Evolutionary conservation across 2,113 vertebrate genomes (phyloP).

Genomic region (Heptranchias perlo): DNA sequence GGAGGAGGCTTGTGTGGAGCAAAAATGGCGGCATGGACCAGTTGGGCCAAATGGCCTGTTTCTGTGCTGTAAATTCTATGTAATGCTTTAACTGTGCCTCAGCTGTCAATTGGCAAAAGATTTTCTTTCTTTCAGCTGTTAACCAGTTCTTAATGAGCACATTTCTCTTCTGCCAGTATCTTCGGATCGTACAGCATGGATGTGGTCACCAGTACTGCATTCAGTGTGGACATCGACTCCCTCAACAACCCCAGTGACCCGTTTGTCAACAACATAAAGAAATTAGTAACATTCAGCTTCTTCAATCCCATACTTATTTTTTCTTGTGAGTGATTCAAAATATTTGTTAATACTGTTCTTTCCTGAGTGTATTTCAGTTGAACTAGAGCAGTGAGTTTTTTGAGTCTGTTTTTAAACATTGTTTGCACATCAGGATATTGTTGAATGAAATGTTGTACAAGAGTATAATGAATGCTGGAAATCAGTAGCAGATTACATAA

Average conservation of each 20-base stretch:
- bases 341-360: too few relatives aligned
- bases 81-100: neutral
- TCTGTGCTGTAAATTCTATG: neutral
- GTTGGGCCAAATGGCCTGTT: neutral
- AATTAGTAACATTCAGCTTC: conserved; percentile 57
- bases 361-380: neutral
- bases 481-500: too few relatives aligned
- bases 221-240: conserved; percentile 75
- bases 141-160: neutral
- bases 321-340: conserved; percentile 48
- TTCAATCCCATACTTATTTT: conserved; percentile 51
- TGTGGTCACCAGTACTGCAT: conserved; percentile 67
- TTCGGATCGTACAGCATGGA: conserved; percentile 81
- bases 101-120: neutral
- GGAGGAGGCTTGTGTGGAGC: neutral
- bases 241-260: conserved; percentile 73
- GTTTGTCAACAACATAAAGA: conserved; percentile 66
- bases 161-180: conserved; percentile 49
- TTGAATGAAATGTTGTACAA: too few relatives aligned
- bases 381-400: too few relatives aligned
- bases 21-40: neutral
- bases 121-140: neutral
- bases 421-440: too few relatives aligned
- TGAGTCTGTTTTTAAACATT: too few relatives aligned
- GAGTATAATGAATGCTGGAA: too few relatives aligned